These are phyloP conservation scores for Lysandra bellargus DNA, from an alignment of 2,888 invertebrate species.

Conservation along the genomic window DNA sequence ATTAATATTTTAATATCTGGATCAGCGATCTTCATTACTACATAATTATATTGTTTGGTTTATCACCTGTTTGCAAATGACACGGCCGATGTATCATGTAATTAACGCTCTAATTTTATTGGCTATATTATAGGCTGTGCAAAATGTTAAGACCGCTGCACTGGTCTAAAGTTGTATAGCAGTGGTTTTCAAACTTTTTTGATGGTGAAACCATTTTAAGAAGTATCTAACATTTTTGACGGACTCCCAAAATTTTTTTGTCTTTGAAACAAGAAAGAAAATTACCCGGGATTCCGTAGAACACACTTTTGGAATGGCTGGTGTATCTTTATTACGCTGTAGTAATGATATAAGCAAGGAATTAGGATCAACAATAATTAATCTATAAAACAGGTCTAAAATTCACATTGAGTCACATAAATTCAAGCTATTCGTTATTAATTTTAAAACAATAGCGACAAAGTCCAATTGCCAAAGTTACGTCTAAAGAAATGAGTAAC, in stretches of 20 bases:
- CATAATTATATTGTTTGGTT: slow-evolving; percentile 6
- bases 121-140: neutral
- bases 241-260: no score
- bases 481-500: neutral
- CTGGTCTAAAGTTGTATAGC: neutral
- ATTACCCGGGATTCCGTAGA: no score
- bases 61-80: slow-evolving; percentile 3
- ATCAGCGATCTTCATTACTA: slow-evolving; percentile 3
- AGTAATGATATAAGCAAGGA: no score
- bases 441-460: neutral
- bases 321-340: no score
- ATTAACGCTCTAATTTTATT: neutral
- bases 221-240: no score
- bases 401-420: neutral
- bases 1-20: slow-evolving; percentile 19
- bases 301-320: no score
- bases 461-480: neutral
- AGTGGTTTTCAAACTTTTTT: no score
- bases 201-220: no score
- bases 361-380: no score
- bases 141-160: neutral
- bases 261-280: no score
- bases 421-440: neutral
- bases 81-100: neutral
- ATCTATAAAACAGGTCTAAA: neutral